A percentile compares a stretch with the other conserved stretches of the same genome.
Evolutionary conservation across 2,797 vertebrate species (phyloP).

Genomic region (Chelon labrosus): DNA sequence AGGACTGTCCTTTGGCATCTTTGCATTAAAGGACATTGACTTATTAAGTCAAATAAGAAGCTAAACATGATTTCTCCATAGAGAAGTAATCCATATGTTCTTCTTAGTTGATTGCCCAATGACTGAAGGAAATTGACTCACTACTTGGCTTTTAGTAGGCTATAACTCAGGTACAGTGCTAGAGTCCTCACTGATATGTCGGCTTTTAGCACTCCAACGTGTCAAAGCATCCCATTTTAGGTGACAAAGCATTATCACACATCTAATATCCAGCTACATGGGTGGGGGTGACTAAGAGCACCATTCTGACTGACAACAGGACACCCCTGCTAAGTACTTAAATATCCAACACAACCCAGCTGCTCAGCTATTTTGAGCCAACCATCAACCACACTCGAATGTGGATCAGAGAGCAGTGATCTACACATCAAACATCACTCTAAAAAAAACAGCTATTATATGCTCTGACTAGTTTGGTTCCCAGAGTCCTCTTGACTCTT

Average conservation of each 20-base stretch:
- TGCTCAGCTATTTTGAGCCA: slow-evolving; percentile 2
- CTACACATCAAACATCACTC: slow-evolving; percentile 6
- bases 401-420: slow-evolving; percentile 21
- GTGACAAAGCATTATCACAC: slow-evolving; percentile 80
- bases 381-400: not conserved
- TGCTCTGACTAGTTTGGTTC: slow-evolving; percentile 10
- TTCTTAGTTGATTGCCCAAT: slow-evolving; percentile 4
- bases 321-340: slow-evolving; percentile 28
- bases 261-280: slow-evolving; percentile 55
- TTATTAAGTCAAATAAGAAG: not conserved
- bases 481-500: not conserved
- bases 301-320: slow-evolving; percentile 39
- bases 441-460: slow-evolving; percentile 22
- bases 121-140: slow-evolving; percentile 21
- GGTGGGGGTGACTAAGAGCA: slow-evolving; percentile 57
- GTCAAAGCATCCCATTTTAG: slow-evolving; percentile 76
- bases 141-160: slow-evolving; percentile 59
- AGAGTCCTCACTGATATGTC: slow-evolving; percentile 58
- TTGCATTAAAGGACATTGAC: not conserved
- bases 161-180: slow-evolving; percentile 42
- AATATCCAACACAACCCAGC: slow-evolving; percentile 20
- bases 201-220: slow-evolving; percentile 86
- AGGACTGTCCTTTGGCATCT: not conserved
- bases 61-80: not conserved
- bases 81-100: not conserved